Conservation (phyloP, 2,888 invertebrate species). For the Empis stercorea region DNA sequence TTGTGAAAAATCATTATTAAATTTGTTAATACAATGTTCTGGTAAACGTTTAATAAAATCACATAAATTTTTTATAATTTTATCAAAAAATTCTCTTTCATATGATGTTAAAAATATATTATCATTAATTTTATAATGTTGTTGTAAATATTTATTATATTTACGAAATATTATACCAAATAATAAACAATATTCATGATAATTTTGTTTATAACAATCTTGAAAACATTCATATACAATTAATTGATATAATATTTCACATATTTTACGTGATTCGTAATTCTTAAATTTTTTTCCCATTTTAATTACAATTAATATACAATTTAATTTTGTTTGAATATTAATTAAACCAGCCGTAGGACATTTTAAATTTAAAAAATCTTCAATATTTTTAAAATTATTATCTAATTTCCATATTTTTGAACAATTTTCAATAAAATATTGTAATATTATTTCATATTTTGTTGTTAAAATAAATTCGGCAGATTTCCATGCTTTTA, state of each 20-base stretch:
- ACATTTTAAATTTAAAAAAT: slow-evolving; percentile 20
- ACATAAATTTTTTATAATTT: slow-evolving; percentile 14
- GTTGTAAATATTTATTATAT: slow-evolving; percentile 20
- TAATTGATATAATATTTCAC: slow-evolving; percentile 19
- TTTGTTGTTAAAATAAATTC: slow-evolving; percentile 27
- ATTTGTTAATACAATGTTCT: slow-evolving; percentile 15
- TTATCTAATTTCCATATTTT: not conserved
- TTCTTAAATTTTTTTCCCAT: slow-evolving; percentile 7
- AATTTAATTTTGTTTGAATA: slow-evolving; percentile 16
- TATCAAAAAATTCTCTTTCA: slow-evolving; percentile 21
- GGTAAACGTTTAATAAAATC: slow-evolving; percentile 17
- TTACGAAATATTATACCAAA: slow-evolving; percentile 17
- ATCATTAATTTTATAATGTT: not conserved
- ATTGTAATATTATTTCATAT: slow-evolving; percentile 27
- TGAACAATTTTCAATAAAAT: slow-evolving; percentile 20
- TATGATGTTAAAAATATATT: slow-evolving; percentile 11
- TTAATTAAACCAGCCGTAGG: slow-evolving; percentile 25
- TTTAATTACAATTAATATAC: slow-evolving; percentile 17
- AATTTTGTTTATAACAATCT: slow-evolving; percentile 22
- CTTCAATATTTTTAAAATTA: slow-evolving; percentile 15
- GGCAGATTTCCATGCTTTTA: slow-evolving; percentile 31
- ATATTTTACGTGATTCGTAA: slow-evolving; percentile 3
- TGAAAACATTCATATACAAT: slow-evolving; percentile 25
- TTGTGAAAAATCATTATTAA: slow-evolving; percentile 16
- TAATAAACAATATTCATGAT: slow-evolving; percentile 16